Evolutionary conservation across 2,888 invertebrate species (phyloP).

Genomic region (Azorinus chamasolen): DNA sequence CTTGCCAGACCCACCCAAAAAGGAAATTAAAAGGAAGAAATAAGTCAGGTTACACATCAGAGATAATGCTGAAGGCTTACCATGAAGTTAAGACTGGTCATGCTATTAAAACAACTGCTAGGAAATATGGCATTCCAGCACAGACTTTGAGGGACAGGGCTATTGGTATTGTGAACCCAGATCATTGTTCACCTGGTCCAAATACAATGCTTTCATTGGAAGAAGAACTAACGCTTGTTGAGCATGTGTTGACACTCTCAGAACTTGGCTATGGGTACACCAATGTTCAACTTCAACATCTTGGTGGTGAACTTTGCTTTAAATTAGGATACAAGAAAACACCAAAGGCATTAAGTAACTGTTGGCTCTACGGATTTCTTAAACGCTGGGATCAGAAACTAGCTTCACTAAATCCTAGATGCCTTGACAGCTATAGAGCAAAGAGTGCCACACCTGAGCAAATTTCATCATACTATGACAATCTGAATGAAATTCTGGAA

Average conservation of each 20-base stretch:
- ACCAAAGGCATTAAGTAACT: background rate
- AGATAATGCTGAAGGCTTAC: too few species aligned
- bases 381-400: constrained; percentile 23
- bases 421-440: constrained; percentile 8
- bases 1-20: too few species aligned
- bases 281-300: constrained; percentile 11
- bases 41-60: too few species aligned
- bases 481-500: constrained; percentile 6
- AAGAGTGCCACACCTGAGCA: constrained; percentile 14
- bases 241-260: constrained; percentile 33
- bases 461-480: constrained; percentile 18
- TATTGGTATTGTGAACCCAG: constrained; percentile 1
- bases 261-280: constrained; percentile 35
- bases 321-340: too few species aligned
- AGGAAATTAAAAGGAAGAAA: too few species aligned
- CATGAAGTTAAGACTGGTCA: too few species aligned
- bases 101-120: too few species aligned
- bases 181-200: background rate
- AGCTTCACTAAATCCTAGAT: constrained; percentile 21
- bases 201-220: constrained; percentile 10
- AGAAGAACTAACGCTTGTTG: constrained; percentile 17
- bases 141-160: too few species aligned
- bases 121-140: too few species aligned
- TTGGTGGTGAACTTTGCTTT: constrained; percentile 8
- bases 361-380: constrained; percentile 30